A percentile compares a stretch with the other conserved stretches of the same genome.
These are phyloP conservation scores for Dastarcus helophoroides DNA, from an alignment of 2,888 invertebrate species.

Conservation along the genomic window DNA sequence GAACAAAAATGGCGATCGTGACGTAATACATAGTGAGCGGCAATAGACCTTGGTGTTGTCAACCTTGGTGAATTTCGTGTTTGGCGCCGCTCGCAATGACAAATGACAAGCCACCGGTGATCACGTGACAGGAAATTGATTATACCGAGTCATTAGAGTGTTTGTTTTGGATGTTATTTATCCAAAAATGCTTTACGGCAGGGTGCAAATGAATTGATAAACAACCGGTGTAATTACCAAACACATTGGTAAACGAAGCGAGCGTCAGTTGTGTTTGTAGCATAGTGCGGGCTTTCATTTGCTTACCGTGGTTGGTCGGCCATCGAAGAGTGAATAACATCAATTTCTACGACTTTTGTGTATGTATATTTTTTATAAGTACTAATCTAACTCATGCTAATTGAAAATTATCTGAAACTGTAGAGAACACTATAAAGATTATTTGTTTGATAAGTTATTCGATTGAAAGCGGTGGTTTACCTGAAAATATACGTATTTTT, in stretches of 20 bases:
- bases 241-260: neutral
- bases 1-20: no score
- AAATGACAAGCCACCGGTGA: no score
- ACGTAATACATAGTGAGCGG: no score
- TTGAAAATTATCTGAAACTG: conserved; percentile 23
- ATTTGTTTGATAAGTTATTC: conserved; percentile 19
- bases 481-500: conserved; percentile 21
- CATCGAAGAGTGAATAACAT: conserved; percentile 59
- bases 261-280: neutral
- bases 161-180: conserved; percentile 7
- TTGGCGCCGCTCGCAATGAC: no score
- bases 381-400: conserved; percentile 26
- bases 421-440: conserved; percentile 19
- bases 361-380: conserved; percentile 30
- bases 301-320: conserved; percentile 58
- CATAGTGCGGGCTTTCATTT: conserved; percentile 31
- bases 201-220: conserved; percentile 1
- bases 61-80: no score
- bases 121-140: no score
- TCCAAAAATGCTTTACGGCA: no score
- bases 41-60: no score
- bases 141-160: no score
- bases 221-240: neutral
- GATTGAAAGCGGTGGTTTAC: conserved; percentile 20
- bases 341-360: conserved; percentile 40